These are phyloP conservation scores for Pachyseris speciosa DNA, from an alignment of 64 coral and sea anemone genomes.

Conservation along the genomic window DNA sequence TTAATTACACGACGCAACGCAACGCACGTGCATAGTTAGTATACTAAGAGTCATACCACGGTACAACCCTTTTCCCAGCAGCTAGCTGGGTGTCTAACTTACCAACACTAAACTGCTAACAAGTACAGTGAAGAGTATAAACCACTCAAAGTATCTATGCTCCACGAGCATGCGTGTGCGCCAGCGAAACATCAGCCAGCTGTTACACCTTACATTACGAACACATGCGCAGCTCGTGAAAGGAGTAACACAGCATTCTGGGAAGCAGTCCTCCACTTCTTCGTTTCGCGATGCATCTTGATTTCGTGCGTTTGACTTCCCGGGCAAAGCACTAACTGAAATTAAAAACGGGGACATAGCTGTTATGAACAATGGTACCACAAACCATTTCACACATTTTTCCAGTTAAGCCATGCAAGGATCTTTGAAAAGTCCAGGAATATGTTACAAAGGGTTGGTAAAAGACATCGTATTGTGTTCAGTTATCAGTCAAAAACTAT, in stretches of 20 bases:
- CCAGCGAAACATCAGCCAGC: slow-evolving; percentile 78
- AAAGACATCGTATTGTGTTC: no score
- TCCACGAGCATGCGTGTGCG: slow-evolving; percentile 80
- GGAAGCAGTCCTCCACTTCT: slow-evolving; percentile 79
- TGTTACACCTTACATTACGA: background rate
- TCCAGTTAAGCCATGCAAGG: no score
- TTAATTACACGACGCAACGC: no score
- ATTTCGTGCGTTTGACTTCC: background rate
- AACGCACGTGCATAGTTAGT: no score
- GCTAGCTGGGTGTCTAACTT: no score
- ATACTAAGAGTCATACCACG: no score
- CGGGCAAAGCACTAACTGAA: background rate
- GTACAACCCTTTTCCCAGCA: no score
- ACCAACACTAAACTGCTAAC: slow-evolving; percentile 85
- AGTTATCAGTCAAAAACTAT: no score
- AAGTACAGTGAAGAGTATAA: slow-evolving; percentile 81
- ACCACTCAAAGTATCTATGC: slow-evolving; percentile 92
- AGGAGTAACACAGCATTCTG: slow-evolving; percentile 62
- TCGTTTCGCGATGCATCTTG: slow-evolving; percentile 14
- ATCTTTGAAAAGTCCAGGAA: no score
- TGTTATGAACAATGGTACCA: no score
- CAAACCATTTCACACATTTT: no score
- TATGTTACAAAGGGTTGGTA: no score
- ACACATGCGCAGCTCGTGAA: slow-evolving; percentile 13
- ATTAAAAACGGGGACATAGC: background rate